Base-by-base conservation (phyloP, 2,797 vertebrate species). In the Sebastes kiyomatsui region DNA sequence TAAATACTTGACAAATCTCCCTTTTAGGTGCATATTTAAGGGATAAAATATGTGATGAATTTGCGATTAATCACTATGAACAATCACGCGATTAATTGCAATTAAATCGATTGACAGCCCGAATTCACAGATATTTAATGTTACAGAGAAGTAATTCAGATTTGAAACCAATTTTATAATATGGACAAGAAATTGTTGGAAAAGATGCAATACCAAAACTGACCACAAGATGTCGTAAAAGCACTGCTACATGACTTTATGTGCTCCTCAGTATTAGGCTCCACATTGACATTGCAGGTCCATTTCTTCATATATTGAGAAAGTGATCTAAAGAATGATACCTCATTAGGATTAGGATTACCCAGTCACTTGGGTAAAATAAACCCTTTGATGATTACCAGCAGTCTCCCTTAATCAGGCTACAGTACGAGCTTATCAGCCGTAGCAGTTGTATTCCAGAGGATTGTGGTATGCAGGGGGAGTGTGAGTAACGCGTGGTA, bases 391-490 rank as follows among this genome's bases (percentile, higher is more conserved):
- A n/a, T 28, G 55, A 6, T 28, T 49, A 8, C 14, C 16, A 52
- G 46, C 8, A 6, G 7, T 16, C 27, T 62, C 13, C 9, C 8
- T 67, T 33, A 4, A 7, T 54, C 68, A 13, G 11, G 1, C 46
- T 7, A 42, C 38, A 35, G 35, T 55, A 58, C 1, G 1, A 20
- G 20, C 7, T 66, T 77, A 72, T 72, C 52, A 22, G 46, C 5
- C 1, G 27, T 22, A 67, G 4, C 55, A 7, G 55, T 33, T 81
- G 66, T 33, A 12, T 49, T 70, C 33, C 30, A 32, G 70, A 25
- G 62, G 60, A 20, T 16, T 13, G 14, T 78, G 86, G 86, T 85
- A 88, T 92, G 84, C 81, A 27, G 79, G 46, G 81, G 83, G 86
- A 81, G 80, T 90, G 75, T 18, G 55, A 59, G 49, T 74, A 55